A percentile compares a stretch with the other conserved stretches of the same genome.
phyloP scores from a whole-genome alignment of 2,113 vertebrate genomes.

The Todiramphus saurophagus region DNA sequence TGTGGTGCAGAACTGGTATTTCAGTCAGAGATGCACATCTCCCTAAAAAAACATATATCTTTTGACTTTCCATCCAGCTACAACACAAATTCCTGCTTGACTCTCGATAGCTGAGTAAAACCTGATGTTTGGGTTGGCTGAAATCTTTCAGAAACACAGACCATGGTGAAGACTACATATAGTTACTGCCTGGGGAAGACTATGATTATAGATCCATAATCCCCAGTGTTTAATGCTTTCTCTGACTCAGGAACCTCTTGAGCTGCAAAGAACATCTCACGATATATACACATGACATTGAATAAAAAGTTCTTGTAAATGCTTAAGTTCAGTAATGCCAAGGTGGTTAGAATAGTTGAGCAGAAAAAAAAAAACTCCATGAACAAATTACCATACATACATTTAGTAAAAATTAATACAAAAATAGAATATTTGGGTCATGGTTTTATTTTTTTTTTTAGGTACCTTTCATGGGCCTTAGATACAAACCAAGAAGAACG shows the following conservation, averaged over 20 bases:
- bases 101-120: background rate
- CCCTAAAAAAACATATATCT: background rate
- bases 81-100: background rate
- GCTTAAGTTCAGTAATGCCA: background rate
- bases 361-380: background rate
- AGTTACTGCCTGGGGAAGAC: background rate
- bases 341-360: background rate
- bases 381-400: background rate
- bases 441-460: conserved; percentile 51
- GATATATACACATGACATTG: background rate
- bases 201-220: background rate
- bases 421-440: background rate
- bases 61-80: background rate
- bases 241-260: background rate
- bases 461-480: conserved; percentile 99
- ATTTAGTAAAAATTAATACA: background rate
- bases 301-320: background rate
- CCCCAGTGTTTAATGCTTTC: background rate
- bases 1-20: background rate
- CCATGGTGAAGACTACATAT: background rate
- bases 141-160: background rate
- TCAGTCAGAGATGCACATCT: background rate
- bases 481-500: conserved; percentile 99
- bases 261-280: background rate
- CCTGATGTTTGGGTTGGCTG: background rate